phyloP scores from a whole-genome alignment of 2,888 invertebrate genomes.

The Agrenia bidenticulata region DNA sequence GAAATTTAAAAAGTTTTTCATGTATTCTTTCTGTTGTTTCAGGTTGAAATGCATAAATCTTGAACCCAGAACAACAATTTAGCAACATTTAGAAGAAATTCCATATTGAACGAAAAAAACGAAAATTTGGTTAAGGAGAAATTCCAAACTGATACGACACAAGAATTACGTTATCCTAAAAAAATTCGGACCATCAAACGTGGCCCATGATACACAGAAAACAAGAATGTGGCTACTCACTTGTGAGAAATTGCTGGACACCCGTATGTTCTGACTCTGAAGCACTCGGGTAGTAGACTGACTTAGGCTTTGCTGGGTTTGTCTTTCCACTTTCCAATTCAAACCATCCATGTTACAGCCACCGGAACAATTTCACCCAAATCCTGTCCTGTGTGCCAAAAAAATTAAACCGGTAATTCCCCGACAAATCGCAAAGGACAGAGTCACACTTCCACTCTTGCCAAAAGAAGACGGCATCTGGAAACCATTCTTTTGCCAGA shows the following conservation, averaged over 20 bases:
- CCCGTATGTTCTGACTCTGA: constrained; percentile 23
- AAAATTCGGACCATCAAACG: too few species aligned
- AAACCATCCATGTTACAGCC: constrained; percentile 21
- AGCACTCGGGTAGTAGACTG: constrained; percentile 20
- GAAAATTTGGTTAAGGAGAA: too few species aligned
- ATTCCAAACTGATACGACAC: too few species aligned
- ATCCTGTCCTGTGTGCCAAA: constrained; percentile 16
- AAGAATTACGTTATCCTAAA: too few species aligned
- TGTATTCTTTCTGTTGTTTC: neutral
- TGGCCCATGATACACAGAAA: too few species aligned
- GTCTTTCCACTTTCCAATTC: constrained; percentile 22
- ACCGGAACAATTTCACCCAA: neutral
- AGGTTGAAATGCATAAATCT: neutral
- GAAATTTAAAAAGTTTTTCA: neutral
- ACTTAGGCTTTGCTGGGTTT: constrained; percentile 14
- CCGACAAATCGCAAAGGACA: neutral
- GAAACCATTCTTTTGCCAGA: neutral
- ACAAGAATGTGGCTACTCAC: constrained; percentile 25
- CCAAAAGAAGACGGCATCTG: constrained; percentile 3
- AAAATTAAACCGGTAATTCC: constrained; percentile 5
- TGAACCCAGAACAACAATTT: neutral
- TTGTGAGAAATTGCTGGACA: constrained; percentile 34
- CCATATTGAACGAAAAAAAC: too few species aligned
- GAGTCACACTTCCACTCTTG: neutral
- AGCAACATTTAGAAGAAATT: too few species aligned